Evolutionary conservation across 2,113 vertebrate genomes (phyloP), one percentile per base, ranked within the genome.

Genomic region (Dromas ardeola): DNA sequence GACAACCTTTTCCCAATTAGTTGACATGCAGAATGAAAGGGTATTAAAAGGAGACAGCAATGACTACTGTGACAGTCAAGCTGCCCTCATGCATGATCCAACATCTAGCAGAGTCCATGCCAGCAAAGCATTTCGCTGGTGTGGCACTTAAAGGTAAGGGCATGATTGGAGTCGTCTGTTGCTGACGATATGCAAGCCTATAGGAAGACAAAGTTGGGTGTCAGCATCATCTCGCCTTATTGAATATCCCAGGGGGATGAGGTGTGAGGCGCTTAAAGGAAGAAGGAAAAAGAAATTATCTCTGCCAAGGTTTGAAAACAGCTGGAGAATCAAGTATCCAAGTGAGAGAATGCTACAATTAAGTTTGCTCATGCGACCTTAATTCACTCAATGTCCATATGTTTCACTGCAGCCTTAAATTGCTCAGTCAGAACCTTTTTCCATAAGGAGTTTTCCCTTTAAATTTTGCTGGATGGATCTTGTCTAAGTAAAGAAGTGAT

Each of bases 81-180:
- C 8, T 73, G 49, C 13, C 10, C 26, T 52, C 83, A 65, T 36
- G 36, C 34, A 40, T 22, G 63, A 73, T n/a, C n/a, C 80, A 77
- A 10, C 8, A 50, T 0, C 21, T 72, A 58, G 25, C 36, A 95
- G 34, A 81, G 26, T 12, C 18, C 5, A 5, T 26, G 18, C 5
- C 36, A 71, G 56, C 56, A 58, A 43, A 63, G 5, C 2, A 0
- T 67, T 84, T 66, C 27, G 14, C 27, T 59, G 61, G 3, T 32
- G 50, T n/a, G 34, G 11, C 53, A 6, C 15, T 34, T 47, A 42
- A 10, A 36, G 20, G 3, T 52, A 2, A 5, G 12, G 38, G 14
- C 2, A 2, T 36, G 27, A 40, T 25, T 0, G 52, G 0, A 62
- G 29, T 19, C 1, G 0, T 2, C 56, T 76, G 15, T 18, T 56